phyloP scores from a whole-genome alignment of 2,888 invertebrate genomes.

The Smittia sp. region DNA sequence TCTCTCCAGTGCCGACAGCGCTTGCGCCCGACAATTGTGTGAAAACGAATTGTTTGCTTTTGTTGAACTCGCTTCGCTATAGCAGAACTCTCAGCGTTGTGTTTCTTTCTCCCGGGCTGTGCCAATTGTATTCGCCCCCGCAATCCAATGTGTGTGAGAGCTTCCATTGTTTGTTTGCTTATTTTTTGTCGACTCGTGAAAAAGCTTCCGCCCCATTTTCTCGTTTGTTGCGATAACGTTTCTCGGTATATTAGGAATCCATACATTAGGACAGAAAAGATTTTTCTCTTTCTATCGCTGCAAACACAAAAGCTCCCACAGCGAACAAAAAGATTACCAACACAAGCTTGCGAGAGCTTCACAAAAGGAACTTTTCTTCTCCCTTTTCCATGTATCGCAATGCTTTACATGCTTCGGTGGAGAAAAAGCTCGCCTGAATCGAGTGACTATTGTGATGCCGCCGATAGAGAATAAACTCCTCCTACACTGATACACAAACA shows the following conservation, averaged over 20 bases:
- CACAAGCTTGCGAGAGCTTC: background rate
- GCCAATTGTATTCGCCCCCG: conserved; percentile 21
- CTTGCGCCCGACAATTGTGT: background rate
- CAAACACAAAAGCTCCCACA: background rate
- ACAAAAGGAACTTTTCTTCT: conserved; percentile 9
- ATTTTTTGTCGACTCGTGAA: background rate
- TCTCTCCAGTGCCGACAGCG: background rate
- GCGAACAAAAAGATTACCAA: conserved; percentile 21
- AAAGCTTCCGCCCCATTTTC: conserved; percentile 23
- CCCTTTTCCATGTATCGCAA: conserved; percentile 10
- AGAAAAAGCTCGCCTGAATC: conserved; percentile 19
- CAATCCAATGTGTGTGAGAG: conserved; percentile 16
- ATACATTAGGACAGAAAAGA: conserved; percentile 4
- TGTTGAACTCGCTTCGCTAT: background rate
- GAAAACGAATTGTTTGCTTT: conserved; percentile 24
- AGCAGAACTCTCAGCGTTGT: background rate
- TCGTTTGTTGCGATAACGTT: conserved; percentile 2
- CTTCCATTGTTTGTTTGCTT: conserved; percentile 15
- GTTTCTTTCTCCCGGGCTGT: conserved; percentile 7
- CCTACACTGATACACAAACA: conserved; percentile 27
- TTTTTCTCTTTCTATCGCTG: background rate
- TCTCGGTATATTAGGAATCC: background rate
- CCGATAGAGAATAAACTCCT: conserved; percentile 22
- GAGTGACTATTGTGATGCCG: conserved; percentile 20
- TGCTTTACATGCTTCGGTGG: conserved; percentile 21